Evolutionary conservation across 2,797 vertebrate species (phyloP), one percentile per base, ranked within the genome.

Genomic region (Erpetoichthys calabaricus): DNA sequence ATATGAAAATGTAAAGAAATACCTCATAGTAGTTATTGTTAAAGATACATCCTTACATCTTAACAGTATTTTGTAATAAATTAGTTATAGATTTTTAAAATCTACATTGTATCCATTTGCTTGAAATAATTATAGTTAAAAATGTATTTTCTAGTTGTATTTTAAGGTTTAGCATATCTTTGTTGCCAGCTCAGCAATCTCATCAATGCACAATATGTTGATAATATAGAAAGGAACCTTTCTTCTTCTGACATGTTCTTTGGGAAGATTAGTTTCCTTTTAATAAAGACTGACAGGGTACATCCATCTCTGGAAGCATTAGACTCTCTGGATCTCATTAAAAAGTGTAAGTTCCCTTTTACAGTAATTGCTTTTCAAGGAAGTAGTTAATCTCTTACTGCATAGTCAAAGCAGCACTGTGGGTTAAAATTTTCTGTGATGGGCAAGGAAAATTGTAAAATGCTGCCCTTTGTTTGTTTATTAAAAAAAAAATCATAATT

Each of bases 181-280:
- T 61, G 65, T 61, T 5, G n/a, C 64, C 60, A 59, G 71, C 52
- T 68, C 59, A 57, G 41, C 50, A 8, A 56, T 59, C 57, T 66
- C 42, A 10, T 63, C 63, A 55, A 59, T 52, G 60, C 60, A 47
- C 59, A 53, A 2, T 46, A 60, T 60, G 67, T 74, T 71, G 64
- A 73, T 73, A 62, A 74, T 70, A 68, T 59, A 56, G 43, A 51
- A 50, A 45, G 53, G 49, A 55, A 47, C 41, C 52, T 64, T 59
- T 67, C 62, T 57, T 65, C 65, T 57, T 54, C 65, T 59, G 53
- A 66, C 41, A 60, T 59, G 66, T 63, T 63, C 63, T 25, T 1
- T 25, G 62, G 68, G 67, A 64, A 63, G 63, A 57, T 62, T 61
- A 61, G 61, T 65, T 59, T 70, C 69, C 55, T 75, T 75, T 75